Base-by-base conservation (phyloP, 2,888 invertebrate genomes). In the Saturnia japonica region DNA sequence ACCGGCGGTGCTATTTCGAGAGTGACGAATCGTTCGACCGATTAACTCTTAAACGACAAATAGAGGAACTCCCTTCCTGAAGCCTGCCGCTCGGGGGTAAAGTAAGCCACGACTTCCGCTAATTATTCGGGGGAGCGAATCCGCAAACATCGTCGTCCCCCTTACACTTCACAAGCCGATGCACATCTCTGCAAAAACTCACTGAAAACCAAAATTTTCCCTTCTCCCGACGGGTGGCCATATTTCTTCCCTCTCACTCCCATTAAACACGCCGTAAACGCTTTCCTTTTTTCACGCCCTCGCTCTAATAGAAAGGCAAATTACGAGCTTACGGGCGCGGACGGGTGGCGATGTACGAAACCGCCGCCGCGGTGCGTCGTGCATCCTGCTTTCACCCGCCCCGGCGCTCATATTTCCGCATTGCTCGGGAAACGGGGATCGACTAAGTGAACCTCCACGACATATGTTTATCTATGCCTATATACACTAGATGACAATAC, bases 251-350 rank as follows among this genome's bases (percentile, higher is more conserved):
- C 93, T 91, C 89, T 94, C 94, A 78, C 94, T 93, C 94, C 88
- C 93, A 93, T 93, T 93, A 94, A 94, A 91, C 93, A 93, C 91
- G 80, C 94, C 93, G 93, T 94, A 94, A 94, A 93, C 91, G 94
- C 94, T 94, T 94, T 94, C 94, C 93, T 93, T 94, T 94, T 94
- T 94, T 93, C 93, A 94, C 94, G 93, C 94, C 94, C 94, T 93
- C 93, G 86, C 89, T 93, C 91, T 94, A 94, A 94, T 94, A 94
- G 94, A 94, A 94, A 94, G 94, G 93, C 94, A 93, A 94, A 94
- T 94, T 93, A 94, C 93, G 93, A 93, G 93, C 93, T 94, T 94
- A 93, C 93, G 91, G 91, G 91, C 92, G 93, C 93, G 91, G 93
- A 93, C 93, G 93, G 93, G 93, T 91, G 91, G 92, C 93, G 91